Conservation (phyloP, 1,140 invertebrate species). For the Frieseomelitta varia region DNA sequence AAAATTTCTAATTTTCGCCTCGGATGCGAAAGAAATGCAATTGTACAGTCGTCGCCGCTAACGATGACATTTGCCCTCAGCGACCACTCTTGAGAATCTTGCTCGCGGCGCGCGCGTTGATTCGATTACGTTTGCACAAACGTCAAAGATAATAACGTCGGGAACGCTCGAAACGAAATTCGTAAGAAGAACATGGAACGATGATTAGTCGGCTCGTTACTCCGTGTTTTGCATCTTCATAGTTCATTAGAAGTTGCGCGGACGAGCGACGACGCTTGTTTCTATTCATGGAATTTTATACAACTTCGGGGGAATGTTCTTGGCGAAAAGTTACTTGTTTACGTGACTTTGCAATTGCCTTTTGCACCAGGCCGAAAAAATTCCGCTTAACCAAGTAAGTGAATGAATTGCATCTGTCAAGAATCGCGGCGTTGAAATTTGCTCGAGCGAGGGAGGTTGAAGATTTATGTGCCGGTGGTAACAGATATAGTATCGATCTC, state of each 20-base stretch:
- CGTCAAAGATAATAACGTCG: neutral
- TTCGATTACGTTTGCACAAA: neutral
- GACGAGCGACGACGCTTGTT: constrained; percentile 26
- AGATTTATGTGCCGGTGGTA: no score
- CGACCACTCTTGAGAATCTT: neutral
- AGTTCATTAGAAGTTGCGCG: constrained; percentile 14
- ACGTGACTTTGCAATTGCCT: neutral
- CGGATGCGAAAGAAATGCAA: neutral
- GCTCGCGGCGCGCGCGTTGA: no score
- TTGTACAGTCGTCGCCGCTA: neutral
- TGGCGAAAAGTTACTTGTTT: neutral
- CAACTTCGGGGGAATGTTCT: neutral
- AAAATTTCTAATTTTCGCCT: neutral
- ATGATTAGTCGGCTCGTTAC: neutral
- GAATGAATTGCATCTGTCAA: neutral
- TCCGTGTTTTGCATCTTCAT: constrained; percentile 30
- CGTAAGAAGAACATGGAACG: constrained; percentile 11
- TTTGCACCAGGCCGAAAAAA: no score
- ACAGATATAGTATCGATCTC: neutral
- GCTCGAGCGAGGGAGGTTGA: no score
- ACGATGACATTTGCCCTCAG: neutral
- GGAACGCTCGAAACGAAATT: neutral
- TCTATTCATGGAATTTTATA: constrained; percentile 26
- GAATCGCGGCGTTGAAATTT: neutral
- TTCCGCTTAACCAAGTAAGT: neutral